phyloP scores from a whole-genome alignment of 2,888 invertebrate species.

The Spilarctia lutea region DNA sequence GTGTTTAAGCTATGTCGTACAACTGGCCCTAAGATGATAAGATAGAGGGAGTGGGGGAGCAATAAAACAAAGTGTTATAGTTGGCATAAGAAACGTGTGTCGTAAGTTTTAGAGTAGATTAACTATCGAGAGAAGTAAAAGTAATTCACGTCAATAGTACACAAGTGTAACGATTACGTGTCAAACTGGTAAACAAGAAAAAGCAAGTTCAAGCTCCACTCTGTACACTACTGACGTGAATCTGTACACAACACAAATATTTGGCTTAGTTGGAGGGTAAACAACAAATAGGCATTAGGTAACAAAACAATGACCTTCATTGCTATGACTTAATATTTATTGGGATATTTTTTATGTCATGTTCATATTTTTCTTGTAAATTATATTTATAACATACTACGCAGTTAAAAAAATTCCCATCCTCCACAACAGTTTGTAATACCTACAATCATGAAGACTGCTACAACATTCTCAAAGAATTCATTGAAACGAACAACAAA shows the following conservation, averaged over 20 bases:
- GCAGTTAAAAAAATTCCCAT: background rate
- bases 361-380: too few relatives aligned
- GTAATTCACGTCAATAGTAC: background rate
- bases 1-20: too few relatives aligned
- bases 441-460: background rate
- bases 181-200: background rate
- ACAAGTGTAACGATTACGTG: background rate
- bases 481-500: background rate
- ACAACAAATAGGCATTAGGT: background rate
- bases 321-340: background rate
- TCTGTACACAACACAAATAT: background rate
- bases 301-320: background rate
- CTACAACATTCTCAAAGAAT: background rate
- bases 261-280: background rate
- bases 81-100: background rate
- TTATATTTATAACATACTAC: background rate
- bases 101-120: background rate
- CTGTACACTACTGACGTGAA: background rate
- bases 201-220: background rate
- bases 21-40: background rate
- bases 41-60: background rate
- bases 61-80: background rate
- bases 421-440: background rate
- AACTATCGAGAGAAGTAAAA: background rate
- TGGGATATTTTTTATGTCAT: too few relatives aligned